Evolutionary conservation across 2,888 invertebrate species (phyloP).

Genomic region (Cataglyphis albicans): DNA sequence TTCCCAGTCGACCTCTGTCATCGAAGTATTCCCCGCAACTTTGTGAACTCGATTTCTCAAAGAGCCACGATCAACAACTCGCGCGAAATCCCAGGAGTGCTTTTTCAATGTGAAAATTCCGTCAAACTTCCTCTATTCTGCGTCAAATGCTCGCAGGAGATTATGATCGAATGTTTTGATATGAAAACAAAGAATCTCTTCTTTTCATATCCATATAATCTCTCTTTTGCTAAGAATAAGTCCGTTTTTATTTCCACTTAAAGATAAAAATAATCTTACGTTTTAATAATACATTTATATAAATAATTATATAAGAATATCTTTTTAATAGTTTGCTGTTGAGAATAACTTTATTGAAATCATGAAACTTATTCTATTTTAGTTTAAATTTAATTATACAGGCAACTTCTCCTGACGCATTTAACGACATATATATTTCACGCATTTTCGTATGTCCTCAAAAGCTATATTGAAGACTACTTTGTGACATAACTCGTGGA

Average conservation of each 20-base stretch:
- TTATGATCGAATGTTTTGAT: constrained; percentile 37
- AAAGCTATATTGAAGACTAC: background rate
- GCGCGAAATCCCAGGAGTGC: background rate
- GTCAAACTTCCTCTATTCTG: constrained; percentile 34
- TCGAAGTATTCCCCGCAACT: constrained; percentile 14
- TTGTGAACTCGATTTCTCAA: constrained; percentile 47
- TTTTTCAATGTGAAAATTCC: constrained; percentile 25
- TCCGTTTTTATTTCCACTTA: background rate
- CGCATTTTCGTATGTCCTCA: background rate
- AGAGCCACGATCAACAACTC: constrained; percentile 27
- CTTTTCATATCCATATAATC: background rate
- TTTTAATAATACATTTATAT: background rate
- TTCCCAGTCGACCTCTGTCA: constrained; percentile 6
- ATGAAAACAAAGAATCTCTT: background rate
- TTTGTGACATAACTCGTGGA: background rate
- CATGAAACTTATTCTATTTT: background rate
- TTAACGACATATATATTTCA: background rate
- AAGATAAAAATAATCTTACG: background rate
- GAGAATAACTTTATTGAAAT: background rate
- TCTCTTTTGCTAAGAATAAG: background rate
- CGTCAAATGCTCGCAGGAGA: constrained; percentile 16
- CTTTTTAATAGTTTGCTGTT: constrained; percentile 3
- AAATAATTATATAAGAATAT: background rate
- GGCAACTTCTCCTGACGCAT: background rate
- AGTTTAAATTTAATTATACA: background rate